phyloP scores from a whole-genome alignment of 1,140 invertebrate genomes.

The Trachymyrmex septentrionalis region DNA sequence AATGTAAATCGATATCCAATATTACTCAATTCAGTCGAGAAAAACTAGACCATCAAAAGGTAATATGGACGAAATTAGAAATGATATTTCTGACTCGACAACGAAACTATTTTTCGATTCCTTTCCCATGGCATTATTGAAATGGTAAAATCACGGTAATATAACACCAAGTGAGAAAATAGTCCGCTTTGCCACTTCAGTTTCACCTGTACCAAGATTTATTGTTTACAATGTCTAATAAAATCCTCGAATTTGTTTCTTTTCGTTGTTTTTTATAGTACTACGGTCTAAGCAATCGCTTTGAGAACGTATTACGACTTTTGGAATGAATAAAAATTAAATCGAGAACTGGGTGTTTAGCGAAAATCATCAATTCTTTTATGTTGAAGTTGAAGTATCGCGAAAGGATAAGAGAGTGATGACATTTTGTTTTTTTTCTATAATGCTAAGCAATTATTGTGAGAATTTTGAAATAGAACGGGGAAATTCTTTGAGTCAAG shows the following conservation, averaged over 20 bases:
- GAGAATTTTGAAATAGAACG: not conserved
- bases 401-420: not conserved
- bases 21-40: not conserved
- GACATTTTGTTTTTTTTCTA: constrained; percentile 2
- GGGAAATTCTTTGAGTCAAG: not conserved
- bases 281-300: not conserved
- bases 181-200: not conserved
- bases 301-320: not conserved
- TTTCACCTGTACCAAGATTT: constrained; percentile 40
- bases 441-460: not conserved
- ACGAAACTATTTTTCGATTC: constrained; percentile 14
- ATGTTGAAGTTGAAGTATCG: constrained; percentile 28
- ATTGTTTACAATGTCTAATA: constrained; percentile 57
- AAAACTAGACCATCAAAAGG: not conserved
- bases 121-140: not conserved
- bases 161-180: not conserved
- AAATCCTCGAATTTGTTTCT: not conserved
- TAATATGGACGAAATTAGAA: not conserved
- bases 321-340: not conserved
- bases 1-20: constrained; percentile 35
- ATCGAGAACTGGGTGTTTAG: not conserved
- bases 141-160: not conserved
- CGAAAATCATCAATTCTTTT: not conserved
- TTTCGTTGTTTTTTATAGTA: not conserved
- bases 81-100: not conserved